Evolutionary conservation across 1,140 invertebrate species (phyloP), one percentile per base, ranked within the genome.

Genomic region (Cherax quadricarinatus): DNA sequence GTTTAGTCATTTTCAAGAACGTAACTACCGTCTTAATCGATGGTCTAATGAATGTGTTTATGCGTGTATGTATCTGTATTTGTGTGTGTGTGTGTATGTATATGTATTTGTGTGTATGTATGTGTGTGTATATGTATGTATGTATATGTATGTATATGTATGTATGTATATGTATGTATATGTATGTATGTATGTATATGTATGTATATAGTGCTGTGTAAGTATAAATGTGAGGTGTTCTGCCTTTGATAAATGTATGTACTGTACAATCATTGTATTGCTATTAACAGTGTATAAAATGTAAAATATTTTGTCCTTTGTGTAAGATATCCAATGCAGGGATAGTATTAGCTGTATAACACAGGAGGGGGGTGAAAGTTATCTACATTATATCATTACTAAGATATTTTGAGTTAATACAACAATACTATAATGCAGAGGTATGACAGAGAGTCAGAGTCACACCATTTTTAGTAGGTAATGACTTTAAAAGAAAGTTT

Each of bases 291-390:
- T 75, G 70, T 75, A 75, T 75, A 75, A 75, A 75, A 75, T 75
- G 70, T 75, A 24, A 21, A 75, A 24, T 75, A 30, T 75, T 75
- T 75, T 75, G 70, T 75, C 70, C 30, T 30, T 75, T 24, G 24
- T 75, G 70, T 75, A 75, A 75, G 70, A 75, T 75, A 75, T 24
- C n/a, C 70, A 75, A 30, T 75, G 70, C 70, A 75, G 70, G 70
- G 9, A 75, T 75, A 66, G 62, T 66, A 21, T 75, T 75, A 75
- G 7, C 30, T 75, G 70, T 75, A 12, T 75, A 30, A 75, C 12
- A 24, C 24, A 24, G 0, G 18, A 30, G 4, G 70, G 21, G 12
- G 30, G n/a, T 75, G 70, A n/a, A 30, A 30, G 70, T 6, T 75
- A 16, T 16, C 14, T 70, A 1, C 24, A 75, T 75, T n/a, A 75